Conservation (phyloP, 2,888 invertebrate species). For the Heliconius cydno region DNA sequence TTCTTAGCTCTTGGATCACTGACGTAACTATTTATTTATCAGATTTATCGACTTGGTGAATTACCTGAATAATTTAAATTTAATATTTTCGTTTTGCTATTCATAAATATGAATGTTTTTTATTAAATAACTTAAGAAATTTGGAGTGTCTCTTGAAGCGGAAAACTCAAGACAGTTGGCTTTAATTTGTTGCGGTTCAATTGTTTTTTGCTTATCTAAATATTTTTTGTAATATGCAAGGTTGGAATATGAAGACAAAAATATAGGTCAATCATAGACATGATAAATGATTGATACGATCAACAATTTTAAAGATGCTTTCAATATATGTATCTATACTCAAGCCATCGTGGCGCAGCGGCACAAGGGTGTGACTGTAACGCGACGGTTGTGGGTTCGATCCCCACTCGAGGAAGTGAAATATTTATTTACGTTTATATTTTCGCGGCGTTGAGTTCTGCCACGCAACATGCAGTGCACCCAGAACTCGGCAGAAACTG, state of each 20-base stretch:
- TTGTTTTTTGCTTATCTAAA: not conserved
- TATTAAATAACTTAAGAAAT: not conserved
- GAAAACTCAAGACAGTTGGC: not conserved
- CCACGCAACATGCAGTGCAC: too few species aligned
- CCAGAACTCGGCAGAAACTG: too few species aligned
- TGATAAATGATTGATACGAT: not conserved
- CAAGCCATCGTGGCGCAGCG: too few species aligned
- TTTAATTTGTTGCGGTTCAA: not conserved
- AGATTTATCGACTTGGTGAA: constrained; percentile 3
- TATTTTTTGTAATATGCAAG: constrained; percentile 3
- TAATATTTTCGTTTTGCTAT: not conserved
- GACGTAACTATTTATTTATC: constrained; percentile 41
- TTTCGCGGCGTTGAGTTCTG: too few species aligned
- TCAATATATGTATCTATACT: too few species aligned
- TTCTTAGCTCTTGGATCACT: constrained; percentile 42
- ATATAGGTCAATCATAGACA: not conserved
- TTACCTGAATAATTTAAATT: not conserved
- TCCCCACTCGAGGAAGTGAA: too few species aligned
- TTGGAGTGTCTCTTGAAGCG: not conserved
- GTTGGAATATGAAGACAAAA: constrained; percentile 10
- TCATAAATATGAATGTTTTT: too few species aligned
- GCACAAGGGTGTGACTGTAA: too few species aligned
- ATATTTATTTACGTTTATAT: too few species aligned
- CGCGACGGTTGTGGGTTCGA: too few species aligned
- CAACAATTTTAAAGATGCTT: too few species aligned